A percentile compares a stretch with the other conserved stretches of the same genome.
Conservation (phyloP, 2,113 vertebrate genomes). For the Proterorhinus semilunaris region DNA sequence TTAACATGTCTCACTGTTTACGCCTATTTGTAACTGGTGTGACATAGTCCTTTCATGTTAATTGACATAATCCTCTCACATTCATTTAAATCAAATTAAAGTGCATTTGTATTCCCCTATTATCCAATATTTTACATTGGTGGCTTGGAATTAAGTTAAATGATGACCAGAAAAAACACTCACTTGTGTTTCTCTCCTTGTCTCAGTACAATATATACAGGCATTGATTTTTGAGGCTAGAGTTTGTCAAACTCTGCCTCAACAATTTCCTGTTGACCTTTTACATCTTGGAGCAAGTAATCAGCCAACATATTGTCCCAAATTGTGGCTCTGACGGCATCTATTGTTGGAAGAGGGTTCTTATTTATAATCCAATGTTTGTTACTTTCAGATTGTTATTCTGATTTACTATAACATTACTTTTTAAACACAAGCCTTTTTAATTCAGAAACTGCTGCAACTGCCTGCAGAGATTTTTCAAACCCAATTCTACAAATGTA, state of each 20-base stretch:
- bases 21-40: too few relatives aligned
- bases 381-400: too few relatives aligned
- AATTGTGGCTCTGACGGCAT: neutral
- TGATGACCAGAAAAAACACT: neutral
- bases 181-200: neutral
- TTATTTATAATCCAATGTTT: too few relatives aligned
- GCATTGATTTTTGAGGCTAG: constrained; percentile 1
- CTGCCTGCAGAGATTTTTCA: too few relatives aligned
- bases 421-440: too few relatives aligned
- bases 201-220: constrained; percentile 1
- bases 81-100: neutral
- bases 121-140: neutral
- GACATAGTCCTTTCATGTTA: too few relatives aligned
- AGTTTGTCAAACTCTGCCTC: neutral
- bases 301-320: constrained; percentile 1
- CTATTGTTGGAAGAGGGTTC: neutral
- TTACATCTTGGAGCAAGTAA: neutral
- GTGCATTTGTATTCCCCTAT: neutral
- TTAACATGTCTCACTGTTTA: too few relatives aligned
- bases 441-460: too few relatives aligned
- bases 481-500: too few relatives aligned
- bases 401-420: too few relatives aligned
- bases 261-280: constrained; percentile 12
- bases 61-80: too few relatives aligned
- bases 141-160: neutral